Evolutionary conservation across 2,888 invertebrate genomes (phyloP), one percentile per base, ranked within the genome.

Genomic region (Cephus sareptanus): DNA sequence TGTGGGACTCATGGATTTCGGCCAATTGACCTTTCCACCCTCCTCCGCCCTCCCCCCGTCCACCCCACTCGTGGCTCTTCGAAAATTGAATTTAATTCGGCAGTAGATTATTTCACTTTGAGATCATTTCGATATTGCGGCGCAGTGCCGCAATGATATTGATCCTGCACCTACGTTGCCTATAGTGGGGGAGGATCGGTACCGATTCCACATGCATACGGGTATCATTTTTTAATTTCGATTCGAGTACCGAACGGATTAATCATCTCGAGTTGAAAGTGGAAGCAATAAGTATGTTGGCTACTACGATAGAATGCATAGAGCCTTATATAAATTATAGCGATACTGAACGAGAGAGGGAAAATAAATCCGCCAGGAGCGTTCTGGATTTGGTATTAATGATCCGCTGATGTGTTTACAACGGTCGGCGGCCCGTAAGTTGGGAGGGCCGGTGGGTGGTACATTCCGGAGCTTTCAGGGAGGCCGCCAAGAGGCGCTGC

Each of bases 381-480:
- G 71, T 31, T 13, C 71, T 33, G 71, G 4, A 71, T 81, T 83
- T 77, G 73, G 81, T 79, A 83, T 85, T 81, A 82, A 84, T 84
- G 82, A 84, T 77, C 75, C 73, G 76, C 75, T 74, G 73, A 80
- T 81, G 82, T 81, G 82, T 83, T 85, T 82, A 81, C 80, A 79
- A 83, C 77, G 79, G 77, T 73, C 37, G 80, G 75, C 77, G 76
- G 77, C 6, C 33, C 31, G 71, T 77, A 79, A 78, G 80, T 77
- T 34, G 80, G 79, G 78, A 78, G 79, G 79, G 80, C 78, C 74
- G 81, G 80, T 82, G 87, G 83, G 84, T 85, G 84, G 86, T 83
- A 85, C 85, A 88, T 88, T 88, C 87, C 89, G 83, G 83, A 83
- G 85, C 85, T 85, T 85, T 84, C 84, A 85, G 82, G 83, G 85